phyloP scores from a whole-genome alignment of 2,113 vertebrate genomes.

The Pseudorasbora parva region DNA sequence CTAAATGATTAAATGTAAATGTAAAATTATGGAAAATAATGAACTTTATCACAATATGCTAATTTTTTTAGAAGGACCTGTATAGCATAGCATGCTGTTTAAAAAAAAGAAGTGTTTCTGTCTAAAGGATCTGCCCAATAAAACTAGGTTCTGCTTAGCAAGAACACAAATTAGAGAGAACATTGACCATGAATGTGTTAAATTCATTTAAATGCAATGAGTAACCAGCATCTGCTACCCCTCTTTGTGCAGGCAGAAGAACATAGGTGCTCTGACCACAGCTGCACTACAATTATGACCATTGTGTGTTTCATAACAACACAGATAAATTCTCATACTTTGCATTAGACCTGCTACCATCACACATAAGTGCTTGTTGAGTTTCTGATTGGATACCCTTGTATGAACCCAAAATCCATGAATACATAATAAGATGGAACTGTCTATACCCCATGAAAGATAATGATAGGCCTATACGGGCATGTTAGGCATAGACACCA shows the following conservation, averaged over 20 bases:
- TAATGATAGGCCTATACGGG: neutral
- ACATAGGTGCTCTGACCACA: conserved; percentile 1
- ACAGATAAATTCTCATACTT: neutral
- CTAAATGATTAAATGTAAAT: too few relatives aligned
- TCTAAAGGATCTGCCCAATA: neutral
- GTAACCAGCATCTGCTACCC: neutral
- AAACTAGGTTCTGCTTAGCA: neutral
- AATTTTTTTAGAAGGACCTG: too few relatives aligned
- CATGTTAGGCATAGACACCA: neutral
- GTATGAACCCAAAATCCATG: neutral
- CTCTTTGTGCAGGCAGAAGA: neutral
- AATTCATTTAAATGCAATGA: conserved; percentile 17
- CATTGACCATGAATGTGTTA: neutral
- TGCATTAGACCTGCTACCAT: neutral
- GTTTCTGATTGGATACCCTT: neutral
- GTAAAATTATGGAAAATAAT: too few relatives aligned
- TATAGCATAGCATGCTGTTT: too few relatives aligned
- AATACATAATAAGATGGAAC: neutral
- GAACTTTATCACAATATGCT: too few relatives aligned
- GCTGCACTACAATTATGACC: neutral
- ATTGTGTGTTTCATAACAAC: neutral
- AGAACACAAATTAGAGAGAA: neutral
- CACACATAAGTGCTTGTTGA: conserved; percentile 11
- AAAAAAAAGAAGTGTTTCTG: neutral
- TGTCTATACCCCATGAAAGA: neutral